Evolutionary conservation across 2,113 vertebrate genomes (phyloP), one percentile per base, ranked within the genome.

Genomic region (Ibidorhyncha struthersii): DNA sequence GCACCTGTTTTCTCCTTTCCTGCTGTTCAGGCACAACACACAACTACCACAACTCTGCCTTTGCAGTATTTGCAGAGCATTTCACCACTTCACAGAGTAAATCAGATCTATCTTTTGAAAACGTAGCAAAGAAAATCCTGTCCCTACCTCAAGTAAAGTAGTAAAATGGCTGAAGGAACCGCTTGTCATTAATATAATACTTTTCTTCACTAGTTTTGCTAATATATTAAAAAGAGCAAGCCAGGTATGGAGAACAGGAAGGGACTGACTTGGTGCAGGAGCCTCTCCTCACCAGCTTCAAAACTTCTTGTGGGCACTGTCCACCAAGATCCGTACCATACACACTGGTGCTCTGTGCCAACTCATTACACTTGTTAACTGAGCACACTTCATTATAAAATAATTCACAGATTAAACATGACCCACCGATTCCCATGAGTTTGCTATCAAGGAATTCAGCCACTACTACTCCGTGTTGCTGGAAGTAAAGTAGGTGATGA

Each of bases 1-100:
- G 93, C 97, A 98, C 96, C 97, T 97, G 97, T 90, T 97, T 97
- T 93, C 88, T 83, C 45, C 90, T 66, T 94, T 92, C 96, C 96
- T 76, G 93, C 97, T 97, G 96, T 93, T 98, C 90, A 84, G 96
- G 52, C 47, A 84, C 82, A 93, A 91, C 71, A 83, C 53, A 82
- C 41, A 89, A 61, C 73, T 4, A 86, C 43, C 73, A 58, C 72
- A 69, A 43, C 30, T 90, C 71, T 53, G 49, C 36, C 26, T 93
- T 34, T 21, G 34, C 49, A 14, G 59, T 9, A 14, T 62, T 83
- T 77, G 81, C 38, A 58, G 71, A 84, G 7, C 20, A 49, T 58
- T 82, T 86, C 73, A 49, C 21, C 30, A 7, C 45, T 65, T 13
- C 3, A 15, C 7, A 10, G 36, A 52, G 11, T 3, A 74, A 73